Evolutionary conservation across 2,888 invertebrate species (phyloP).

Genomic region (Drosophila testacea): DNA sequence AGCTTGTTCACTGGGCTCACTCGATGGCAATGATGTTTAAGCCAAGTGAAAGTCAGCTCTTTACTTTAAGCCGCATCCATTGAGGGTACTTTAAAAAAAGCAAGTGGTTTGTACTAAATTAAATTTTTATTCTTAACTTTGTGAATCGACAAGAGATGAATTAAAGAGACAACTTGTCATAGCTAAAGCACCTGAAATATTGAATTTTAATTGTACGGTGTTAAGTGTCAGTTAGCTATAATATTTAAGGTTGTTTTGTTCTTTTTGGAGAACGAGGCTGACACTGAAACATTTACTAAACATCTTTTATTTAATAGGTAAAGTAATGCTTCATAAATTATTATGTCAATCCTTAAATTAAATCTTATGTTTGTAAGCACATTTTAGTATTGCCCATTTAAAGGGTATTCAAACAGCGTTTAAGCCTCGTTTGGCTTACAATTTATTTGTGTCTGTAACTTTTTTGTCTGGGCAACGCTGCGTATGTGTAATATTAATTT

Average conservation of each 20-base stretch:
- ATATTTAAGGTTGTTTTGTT: no score
- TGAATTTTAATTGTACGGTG: no score
- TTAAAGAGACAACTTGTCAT: no score
- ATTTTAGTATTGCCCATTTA: neutral
- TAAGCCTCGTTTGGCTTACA: neutral
- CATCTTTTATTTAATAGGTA: no score
- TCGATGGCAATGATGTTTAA: slow-evolving; percentile 35
- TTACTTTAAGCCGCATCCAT: neutral
- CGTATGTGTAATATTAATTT: slow-evolving; percentile 51
- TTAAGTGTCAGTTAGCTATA: no score
- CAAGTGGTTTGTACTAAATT: neutral
- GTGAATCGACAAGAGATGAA: no score
- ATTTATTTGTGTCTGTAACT: neutral
- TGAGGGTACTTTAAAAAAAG: neutral
- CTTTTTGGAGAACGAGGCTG: no score
- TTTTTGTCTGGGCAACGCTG: slow-evolving; percentile 18
- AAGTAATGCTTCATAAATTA: no score
- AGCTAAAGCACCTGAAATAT: no score
- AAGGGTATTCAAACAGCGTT: slow-evolving; percentile 24
- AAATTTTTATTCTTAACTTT: no score
- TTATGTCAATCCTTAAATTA: neutral
- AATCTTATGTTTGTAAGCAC: neutral
- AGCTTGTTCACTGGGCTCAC: neutral
- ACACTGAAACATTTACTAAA: no score
- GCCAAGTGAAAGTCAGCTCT: slow-evolving; percentile 7